Evolutionary conservation across 2,113 vertebrate species (phyloP), one percentile per base, ranked within the genome.

Genomic region (Oceanodroma tethys): DNA sequence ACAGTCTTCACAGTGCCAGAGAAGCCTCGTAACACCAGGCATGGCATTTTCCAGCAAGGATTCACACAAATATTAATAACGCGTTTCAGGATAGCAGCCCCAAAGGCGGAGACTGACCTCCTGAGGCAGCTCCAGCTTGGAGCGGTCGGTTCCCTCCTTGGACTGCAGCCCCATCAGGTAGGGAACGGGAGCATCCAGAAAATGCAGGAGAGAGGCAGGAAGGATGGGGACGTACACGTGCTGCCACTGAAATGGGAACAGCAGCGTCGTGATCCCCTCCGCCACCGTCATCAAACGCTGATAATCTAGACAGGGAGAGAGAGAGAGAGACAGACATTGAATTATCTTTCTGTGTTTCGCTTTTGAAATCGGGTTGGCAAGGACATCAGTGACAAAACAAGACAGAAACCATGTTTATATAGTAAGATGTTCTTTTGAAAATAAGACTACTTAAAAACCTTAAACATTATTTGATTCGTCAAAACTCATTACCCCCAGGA

Each of bases 191-290:
- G 99, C 99, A 2, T 99, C 99, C 71, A 99, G 98, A 73, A 99
- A 99, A 97, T 99, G 99, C 58, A 99, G 98, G 25, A 99, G 98
- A 18, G 99, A 99, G 3, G 99, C 98, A 30, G 99, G 99, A 48
- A 99, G 98, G 95, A 99, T 99, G 93, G 99, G 99, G 34, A 99
- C 99, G 5, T 99, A 99, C 15, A 99, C 99, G 12, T 99, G 99
- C 94, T 99, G 99, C 99, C 99, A 99, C 82, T 99, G 99, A 97
- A 99, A 99, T 0, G 99, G 99, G 98, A 99, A 99, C 55, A 99
- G 98, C 80, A 99, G 98, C 0, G 99, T 98, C 3, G 98, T 99
- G 98, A 99, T 98, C 55, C 99, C 98, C 94, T 99, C 99, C 0
- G 99, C 99, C 90, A 99, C 99, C 0, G 98, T 99, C 99, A 99